A percentile compares a stretch with the other conserved stretches of the same genome.
phyloP scores from a whole-genome alignment of 2,797 vertebrate genomes.

The Chelon labrosus region DNA sequence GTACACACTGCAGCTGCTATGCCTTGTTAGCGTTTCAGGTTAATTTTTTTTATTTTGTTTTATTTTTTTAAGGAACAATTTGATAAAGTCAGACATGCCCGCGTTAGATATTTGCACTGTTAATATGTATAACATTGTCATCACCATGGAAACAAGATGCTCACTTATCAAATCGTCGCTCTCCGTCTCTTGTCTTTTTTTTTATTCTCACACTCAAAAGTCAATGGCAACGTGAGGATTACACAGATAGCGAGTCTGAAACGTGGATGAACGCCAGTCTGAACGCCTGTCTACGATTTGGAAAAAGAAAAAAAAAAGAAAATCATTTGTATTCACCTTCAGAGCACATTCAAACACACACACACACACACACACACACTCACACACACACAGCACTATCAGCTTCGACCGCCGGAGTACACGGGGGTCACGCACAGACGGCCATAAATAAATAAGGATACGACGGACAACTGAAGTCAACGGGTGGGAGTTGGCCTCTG shows the following conservation, averaged over 20 bases:
- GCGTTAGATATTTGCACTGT: conserved; percentile 84
- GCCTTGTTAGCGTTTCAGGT: conserved; percentile 90
- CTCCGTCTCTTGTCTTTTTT: conserved; percentile 70
- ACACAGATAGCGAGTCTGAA: conserved; percentile 88
- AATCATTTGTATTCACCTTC: conserved; percentile 31
- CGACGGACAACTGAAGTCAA: conserved; percentile 6
- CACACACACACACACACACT: conserved; percentile 43
- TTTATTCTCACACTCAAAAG: conserved; percentile 87
- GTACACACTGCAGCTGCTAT: conserved; percentile 94
- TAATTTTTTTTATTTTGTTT: conserved; percentile 32
- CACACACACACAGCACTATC: conserved; percentile 38
- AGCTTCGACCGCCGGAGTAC: conserved; percentile 29
- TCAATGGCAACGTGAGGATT: conserved; percentile 82
- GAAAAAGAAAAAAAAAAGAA: conserved; percentile 6
- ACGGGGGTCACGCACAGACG: conserved; percentile 36
- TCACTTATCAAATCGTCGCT: conserved; percentile 88
- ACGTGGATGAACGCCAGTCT: conserved; percentile 86
- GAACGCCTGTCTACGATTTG: conserved; percentile 42
- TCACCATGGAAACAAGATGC: conserved; percentile 96
- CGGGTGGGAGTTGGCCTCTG: conserved; percentile 18
- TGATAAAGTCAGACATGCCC: conserved; percentile 95
- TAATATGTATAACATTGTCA: conserved; percentile 89
- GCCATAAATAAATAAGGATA: conserved; percentile 62
- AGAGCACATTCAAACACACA: conserved; percentile 55
- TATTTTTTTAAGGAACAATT: conserved; percentile 82